Conservation (phyloP, 2,888 invertebrate species). For the Cacoxenus indagator region DNA sequence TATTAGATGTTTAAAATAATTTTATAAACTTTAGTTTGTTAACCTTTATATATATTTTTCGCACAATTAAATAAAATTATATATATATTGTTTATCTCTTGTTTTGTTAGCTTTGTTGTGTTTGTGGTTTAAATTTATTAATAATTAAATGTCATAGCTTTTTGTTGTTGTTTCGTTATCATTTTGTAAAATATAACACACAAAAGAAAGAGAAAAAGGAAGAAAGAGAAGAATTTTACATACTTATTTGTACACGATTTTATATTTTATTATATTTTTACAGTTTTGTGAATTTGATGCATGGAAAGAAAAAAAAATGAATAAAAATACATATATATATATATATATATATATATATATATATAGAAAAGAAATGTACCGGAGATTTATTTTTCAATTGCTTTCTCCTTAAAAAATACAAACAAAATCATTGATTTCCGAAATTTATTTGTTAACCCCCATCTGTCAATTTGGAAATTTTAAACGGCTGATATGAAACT, state of each 20-base stretch:
- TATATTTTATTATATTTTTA: conserved; percentile 38
- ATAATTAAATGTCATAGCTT: conserved; percentile 68
- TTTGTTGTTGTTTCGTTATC: conserved; percentile 31
- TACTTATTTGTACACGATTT: conserved; percentile 53
- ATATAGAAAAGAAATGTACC: too few relatives aligned
- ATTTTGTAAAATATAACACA: conserved; percentile 40
- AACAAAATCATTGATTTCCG: too few relatives aligned
- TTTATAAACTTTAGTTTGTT: too few relatives aligned
- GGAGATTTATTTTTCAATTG: too few relatives aligned
- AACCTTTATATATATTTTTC: neutral
- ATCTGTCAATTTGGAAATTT: too few relatives aligned
- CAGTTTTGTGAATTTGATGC: conserved; percentile 35
- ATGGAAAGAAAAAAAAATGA: too few relatives aligned
- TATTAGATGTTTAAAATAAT: too few relatives aligned
- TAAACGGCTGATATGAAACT: too few relatives aligned
- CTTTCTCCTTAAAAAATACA: too few relatives aligned
- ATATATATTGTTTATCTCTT: conserved; percentile 6
- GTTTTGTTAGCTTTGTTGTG: conserved; percentile 10
- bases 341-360: too few relatives aligned
- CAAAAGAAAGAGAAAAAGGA: conserved; percentile 61
- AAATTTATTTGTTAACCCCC: too few relatives aligned
- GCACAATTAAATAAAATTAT: conserved; percentile 14
- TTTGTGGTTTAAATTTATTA: conserved; percentile 41
- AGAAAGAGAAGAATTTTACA: conserved; percentile 57
- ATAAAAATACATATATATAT: too few relatives aligned